Conservation (phyloP, 2,797 vertebrate species). For the Neostethus bicornis region DNA sequence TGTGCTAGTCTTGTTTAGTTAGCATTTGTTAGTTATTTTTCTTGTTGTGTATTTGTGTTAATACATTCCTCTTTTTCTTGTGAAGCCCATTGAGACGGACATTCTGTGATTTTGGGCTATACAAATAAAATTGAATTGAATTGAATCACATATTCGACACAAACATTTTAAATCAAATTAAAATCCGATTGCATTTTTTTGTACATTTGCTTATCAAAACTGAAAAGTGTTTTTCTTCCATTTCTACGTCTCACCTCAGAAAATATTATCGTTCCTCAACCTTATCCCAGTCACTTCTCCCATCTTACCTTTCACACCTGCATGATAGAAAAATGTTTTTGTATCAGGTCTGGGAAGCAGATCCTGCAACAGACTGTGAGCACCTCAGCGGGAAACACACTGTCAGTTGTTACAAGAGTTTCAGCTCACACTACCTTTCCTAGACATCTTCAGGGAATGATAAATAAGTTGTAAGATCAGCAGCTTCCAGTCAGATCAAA, state of each 20-base stretch:
- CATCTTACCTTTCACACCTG: conserved; percentile 4
- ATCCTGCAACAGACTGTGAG: conserved; percentile 10
- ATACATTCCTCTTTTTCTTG: no score
- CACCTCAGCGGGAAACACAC: conserved; percentile 9
- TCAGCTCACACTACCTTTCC: conserved; percentile 36
- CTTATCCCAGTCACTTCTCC: conserved; percentile 1
- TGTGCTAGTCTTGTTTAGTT: no score
- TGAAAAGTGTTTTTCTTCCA: background rate
- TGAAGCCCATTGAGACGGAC: no score
- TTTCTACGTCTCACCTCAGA: background rate
- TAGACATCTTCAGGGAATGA: conserved; percentile 34
- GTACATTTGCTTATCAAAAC: no score
- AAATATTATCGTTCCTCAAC: background rate
- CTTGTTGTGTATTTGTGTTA: no score
- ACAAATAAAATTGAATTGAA: no score
- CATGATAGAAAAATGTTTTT: conserved; percentile 6
- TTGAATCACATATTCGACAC: no score
- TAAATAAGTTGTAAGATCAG: conserved; percentile 55
- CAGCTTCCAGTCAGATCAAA: conserved; percentile 51
- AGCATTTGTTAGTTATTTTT: no score
- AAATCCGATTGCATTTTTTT: no score
- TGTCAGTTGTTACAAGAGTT: conserved; percentile 37
- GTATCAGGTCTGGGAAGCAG: conserved; percentile 1
- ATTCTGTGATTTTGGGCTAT: no score
- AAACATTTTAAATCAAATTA: no score